Evolutionary conservation across 2,113 vertebrate species (phyloP).

Genomic region (Hyaena hyaena): DNA sequence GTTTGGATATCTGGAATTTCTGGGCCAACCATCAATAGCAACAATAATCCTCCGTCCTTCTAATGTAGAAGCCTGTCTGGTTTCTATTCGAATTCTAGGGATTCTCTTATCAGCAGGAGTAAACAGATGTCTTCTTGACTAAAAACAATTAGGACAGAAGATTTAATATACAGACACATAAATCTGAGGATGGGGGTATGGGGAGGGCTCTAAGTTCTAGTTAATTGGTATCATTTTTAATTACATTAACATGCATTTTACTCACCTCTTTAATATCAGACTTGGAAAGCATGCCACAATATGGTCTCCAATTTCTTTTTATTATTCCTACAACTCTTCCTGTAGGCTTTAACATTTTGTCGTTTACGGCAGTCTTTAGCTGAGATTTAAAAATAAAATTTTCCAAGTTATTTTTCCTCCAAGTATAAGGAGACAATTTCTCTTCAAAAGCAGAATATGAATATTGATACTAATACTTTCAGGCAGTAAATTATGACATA

Average conservation of each 20-base stretch:
- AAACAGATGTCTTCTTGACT: slow-evolving; percentile 97
- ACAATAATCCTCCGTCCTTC: slow-evolving; percentile 97
- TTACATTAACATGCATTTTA: neutral
- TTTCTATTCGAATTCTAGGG: slow-evolving; percentile 97
- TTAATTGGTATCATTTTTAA: neutral
- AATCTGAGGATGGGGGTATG: neutral
- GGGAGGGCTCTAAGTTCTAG: neutral
- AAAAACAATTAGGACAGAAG: slow-evolving; percentile 26
- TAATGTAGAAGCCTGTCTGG: slow-evolving; percentile 92
- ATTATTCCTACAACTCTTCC: slow-evolving; percentile 96
- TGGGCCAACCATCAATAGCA: slow-evolving; percentile 97
- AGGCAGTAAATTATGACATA: slow-evolving; percentile 60
- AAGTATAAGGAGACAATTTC: neutral
- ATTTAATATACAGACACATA: neutral
- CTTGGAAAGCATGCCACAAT: slow-evolving; percentile 96
- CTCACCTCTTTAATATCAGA: slow-evolving; percentile 97
- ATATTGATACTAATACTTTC: neutral
- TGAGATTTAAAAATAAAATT: slow-evolving; percentile 78
- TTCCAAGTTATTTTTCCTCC: neutral
- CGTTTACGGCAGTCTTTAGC: slow-evolving; percentile 85
- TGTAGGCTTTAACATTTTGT: slow-evolving; percentile 90
- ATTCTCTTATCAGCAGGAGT: slow-evolving; percentile 96
- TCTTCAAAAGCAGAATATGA: slow-evolving; percentile 1
- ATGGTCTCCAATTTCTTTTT: slow-evolving; percentile 97
- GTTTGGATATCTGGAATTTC: slow-evolving; percentile 97